Conservation (phyloP, 2,113 vertebrate genomes). For the Sula dactylatra region DNA sequence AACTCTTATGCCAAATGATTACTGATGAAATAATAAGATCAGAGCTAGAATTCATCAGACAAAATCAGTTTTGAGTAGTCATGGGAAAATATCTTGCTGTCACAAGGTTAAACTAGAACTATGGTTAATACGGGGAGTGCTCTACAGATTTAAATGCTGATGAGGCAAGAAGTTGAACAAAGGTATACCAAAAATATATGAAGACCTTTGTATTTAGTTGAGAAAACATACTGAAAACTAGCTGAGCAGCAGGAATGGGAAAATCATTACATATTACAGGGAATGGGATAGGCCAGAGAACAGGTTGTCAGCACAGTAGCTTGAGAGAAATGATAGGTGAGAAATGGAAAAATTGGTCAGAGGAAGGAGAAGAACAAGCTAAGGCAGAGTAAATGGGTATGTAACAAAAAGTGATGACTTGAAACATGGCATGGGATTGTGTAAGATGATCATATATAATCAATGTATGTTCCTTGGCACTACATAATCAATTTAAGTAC, state of each 20-base stretch:
- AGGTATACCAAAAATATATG: background rate
- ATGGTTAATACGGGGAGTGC: background rate
- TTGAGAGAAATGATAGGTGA: background rate
- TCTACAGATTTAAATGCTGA: background rate
- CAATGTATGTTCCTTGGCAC: background rate
- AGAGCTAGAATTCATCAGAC: background rate
- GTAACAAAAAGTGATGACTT: background rate
- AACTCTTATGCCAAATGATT: background rate
- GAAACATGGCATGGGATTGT: background rate
- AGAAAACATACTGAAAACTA: background rate
- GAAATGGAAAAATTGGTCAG: background rate
- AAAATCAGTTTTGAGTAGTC: background rate
- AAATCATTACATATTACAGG: background rate
- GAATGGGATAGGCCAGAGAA: background rate
- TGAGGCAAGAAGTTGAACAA: background rate
- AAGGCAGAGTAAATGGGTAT: background rate
- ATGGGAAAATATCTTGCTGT: background rate
- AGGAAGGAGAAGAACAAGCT: background rate
- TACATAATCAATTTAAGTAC: background rate
- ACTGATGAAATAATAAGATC: background rate
- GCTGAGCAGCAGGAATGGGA: background rate
- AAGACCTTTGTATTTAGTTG: background rate
- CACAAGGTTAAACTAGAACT: background rate
- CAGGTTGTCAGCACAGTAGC: background rate
- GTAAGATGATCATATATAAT: background rate